These are phyloP conservation scores for Melanostoma scalare DNA, from an alignment of 2,888 invertebrate genomes.

Conservation along the genomic window DNA sequence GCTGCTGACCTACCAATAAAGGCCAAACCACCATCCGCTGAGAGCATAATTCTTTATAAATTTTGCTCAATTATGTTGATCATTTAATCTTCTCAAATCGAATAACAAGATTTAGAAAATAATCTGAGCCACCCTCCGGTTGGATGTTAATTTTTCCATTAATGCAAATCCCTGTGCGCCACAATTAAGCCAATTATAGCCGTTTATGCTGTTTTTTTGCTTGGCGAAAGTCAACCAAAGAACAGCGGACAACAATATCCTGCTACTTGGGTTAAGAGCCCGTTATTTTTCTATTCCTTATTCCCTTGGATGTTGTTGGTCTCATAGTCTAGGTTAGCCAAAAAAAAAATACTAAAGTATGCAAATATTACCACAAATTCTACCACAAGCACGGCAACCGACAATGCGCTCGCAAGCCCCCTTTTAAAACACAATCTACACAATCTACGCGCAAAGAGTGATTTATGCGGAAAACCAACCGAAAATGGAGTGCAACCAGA, in stretches of 20 bases:
- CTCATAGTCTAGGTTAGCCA: neutral
- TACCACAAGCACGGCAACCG: conserved; percentile 4
- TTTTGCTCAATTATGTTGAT: conserved; percentile 20
- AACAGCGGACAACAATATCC: conserved; percentile 1
- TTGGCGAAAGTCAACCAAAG: conserved; percentile 18
- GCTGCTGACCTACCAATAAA: neutral
- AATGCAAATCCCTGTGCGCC: conserved; percentile 47
- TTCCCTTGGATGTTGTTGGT: neutral
- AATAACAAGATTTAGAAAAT: conserved; percentile 34
- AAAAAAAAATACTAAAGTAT: conserved; percentile 28
- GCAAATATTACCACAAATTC: conserved; percentile 36
- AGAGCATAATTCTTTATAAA: conserved; percentile 10
- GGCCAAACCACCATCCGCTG: neutral
- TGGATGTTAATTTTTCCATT: conserved; percentile 44
- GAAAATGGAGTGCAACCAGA: conserved; percentile 30
- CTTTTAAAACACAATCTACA: no score
- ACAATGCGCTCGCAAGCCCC: neutral
- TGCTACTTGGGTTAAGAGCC: neutral
- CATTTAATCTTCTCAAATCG: conserved; percentile 22
- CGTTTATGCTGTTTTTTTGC: neutral
- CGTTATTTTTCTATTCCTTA: neutral
- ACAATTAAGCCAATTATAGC: conserved; percentile 52
- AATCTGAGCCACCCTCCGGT: conserved; percentile 3
- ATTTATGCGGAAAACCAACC: conserved; percentile 37
- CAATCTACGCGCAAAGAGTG: conserved; percentile 15